Evolutionary conservation across 2,113 vertebrate genomes (phyloP), one percentile per base, ranked within the genome.

Genomic region (Actenoides lindsayi): DNA sequence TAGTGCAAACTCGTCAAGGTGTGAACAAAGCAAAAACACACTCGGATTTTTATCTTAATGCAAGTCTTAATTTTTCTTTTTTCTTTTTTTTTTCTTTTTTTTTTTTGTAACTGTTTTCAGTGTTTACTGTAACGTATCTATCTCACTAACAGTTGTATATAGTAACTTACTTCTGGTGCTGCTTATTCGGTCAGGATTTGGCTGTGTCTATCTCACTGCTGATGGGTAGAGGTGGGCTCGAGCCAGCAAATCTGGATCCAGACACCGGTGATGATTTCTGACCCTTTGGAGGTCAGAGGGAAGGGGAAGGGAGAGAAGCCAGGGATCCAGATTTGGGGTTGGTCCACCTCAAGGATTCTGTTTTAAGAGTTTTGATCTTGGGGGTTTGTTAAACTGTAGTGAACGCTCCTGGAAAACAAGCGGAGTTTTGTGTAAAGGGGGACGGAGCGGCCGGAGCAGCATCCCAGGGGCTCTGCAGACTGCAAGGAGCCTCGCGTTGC

Each of bases 51-150:
- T 98, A 98, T 97, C 97, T 95, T 96, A 91, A 94, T 97, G 97
- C 97, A 93, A 98, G 97, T 98, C 97, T 97, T 97, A 95, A 82
- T 57, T 90, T 98, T 96, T 98, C 14, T 98, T 96, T 98, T 98
- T 20, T n/a, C n/a, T 20, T 24, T 25, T 23, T 50, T 50, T 50
- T 54, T 90, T 98, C 96, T 60, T 60, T 17, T 27, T 39, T 51
- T 51, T 20, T 30, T 35, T 92, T 81, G 98, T 98, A 98, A 98
- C 98, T 99, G 98, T 98, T 98, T 96, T 97, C 97, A 87, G 98
- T 99, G 98, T 98, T 98, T 97, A 97, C 98, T 97, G 98, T 99
- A 98, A 97, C 98, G 98, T 99, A 98, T 98, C 97, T 97, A 98
- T 97, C 98, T 97, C 95, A 92, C 97, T 97, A 95, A 97, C 96